phyloP scores from a whole-genome alignment of 2,797 vertebrate genomes.

The Muraenolepis orangiensis region DNA sequence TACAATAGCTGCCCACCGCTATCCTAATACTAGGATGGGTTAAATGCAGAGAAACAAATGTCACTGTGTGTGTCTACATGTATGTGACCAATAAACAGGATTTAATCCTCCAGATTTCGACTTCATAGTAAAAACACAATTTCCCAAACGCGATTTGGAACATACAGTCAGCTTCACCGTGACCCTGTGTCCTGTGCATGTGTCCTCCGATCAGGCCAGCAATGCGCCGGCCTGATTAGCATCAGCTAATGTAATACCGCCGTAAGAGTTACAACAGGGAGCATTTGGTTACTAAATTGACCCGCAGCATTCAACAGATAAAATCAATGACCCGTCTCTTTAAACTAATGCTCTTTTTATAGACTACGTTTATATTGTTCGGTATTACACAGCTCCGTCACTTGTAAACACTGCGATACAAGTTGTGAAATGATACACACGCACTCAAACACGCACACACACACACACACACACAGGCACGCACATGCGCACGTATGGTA shows the following conservation, averaged over 20 bases:
- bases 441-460: too few species aligned
- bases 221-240: background rate
- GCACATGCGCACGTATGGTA: background rate
- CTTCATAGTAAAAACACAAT: background rate
- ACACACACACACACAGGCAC: too few species aligned
- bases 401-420: background rate
- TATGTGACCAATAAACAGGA: too few species aligned
- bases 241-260: background rate
- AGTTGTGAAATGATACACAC: background rate
- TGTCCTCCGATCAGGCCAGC: background rate
- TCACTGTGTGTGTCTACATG: too few species aligned
- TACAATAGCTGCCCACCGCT: too few species aligned
- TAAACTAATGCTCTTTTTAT: background rate
- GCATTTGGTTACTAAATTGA: background rate
- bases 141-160: background rate
- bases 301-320: conserved; percentile 1
- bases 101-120: too few species aligned
- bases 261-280: background rate
- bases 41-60: too few species aligned
- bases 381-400: background rate
- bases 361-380: background rate
- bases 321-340: background rate
- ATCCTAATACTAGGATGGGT: too few species aligned
- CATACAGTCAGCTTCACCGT: background rate
- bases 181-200: background rate